These are phyloP conservation scores for Collichthys lucidus DNA, from an alignment of 2,113 vertebrate species.

Conservation along the genomic window DNA sequence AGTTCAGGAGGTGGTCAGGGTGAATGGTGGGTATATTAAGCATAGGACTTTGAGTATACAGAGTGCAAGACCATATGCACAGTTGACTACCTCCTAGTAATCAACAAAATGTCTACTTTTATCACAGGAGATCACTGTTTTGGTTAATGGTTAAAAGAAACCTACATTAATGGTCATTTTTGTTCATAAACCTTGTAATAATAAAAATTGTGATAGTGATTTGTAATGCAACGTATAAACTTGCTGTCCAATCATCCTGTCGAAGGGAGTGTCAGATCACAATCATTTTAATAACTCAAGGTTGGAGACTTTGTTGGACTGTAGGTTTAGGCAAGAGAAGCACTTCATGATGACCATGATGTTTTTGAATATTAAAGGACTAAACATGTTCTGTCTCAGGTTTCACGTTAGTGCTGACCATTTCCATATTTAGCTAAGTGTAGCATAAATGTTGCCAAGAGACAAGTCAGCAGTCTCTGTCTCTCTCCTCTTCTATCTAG, in stretches of 20 bases:
- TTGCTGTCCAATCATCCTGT: too few species aligned
- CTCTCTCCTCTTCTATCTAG: not conserved
- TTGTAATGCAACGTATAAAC: too few species aligned
- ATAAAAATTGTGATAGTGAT: too few species aligned
- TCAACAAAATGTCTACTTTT: too few species aligned
- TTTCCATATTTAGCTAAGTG: not conserved
- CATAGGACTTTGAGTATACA: not conserved
- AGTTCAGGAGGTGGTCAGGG: not conserved
- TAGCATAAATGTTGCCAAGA: slow-evolving; percentile 36
- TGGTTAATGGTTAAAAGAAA: too few species aligned
- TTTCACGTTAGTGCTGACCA: not conserved
- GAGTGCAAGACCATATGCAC: not conserved
- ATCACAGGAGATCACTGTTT: too few species aligned
- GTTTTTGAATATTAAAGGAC: not conserved
- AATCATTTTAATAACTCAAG: too few species aligned
- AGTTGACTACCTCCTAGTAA: too few species aligned
- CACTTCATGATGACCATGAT: not conserved
- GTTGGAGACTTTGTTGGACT: not conserved
- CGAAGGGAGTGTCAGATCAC: too few species aligned
- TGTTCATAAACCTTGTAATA: too few species aligned
- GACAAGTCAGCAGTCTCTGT: slow-evolving; percentile 33
- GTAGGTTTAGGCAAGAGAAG: not conserved
- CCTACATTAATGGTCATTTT: too few species aligned
- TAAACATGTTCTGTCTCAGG: not conserved
- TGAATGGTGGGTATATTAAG: not conserved